phyloP scores from a whole-genome alignment of 2,113 vertebrate species.

The Ivindomyrus marchei region DNA sequence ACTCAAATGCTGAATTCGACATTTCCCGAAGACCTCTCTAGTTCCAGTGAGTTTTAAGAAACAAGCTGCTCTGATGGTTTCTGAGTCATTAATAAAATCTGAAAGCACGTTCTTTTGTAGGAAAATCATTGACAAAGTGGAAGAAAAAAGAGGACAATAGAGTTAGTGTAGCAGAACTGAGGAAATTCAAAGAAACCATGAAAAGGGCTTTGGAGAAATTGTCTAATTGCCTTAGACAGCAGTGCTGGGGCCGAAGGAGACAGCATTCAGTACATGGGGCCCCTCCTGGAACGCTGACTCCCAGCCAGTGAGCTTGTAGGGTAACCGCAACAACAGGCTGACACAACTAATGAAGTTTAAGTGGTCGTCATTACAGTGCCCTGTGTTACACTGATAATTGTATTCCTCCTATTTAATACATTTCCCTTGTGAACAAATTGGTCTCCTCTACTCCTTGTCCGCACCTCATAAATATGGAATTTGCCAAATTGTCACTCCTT shows the following conservation, averaged over 20 bases:
- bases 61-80: neutral
- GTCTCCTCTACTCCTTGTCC: neutral
- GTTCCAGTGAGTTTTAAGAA: neutral
- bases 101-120: neutral
- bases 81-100: slow-evolving; percentile 9
- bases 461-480: neutral
- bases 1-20: neutral
- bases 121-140: neutral
- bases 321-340: neutral
- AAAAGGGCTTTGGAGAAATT: neutral
- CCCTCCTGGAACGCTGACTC: neutral
- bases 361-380: neutral
- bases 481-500: neutral
- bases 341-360: neutral
- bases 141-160: neutral
- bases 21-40: neutral
- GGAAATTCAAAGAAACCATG: neutral
- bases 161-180: neutral
- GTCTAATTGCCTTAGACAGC: neutral
- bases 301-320: neutral
- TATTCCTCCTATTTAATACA: neutral
- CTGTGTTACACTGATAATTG: neutral
- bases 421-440: neutral
- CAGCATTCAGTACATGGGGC: neutral
- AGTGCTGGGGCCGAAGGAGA: neutral